Base-by-base conservation (phyloP, 2,888 invertebrate genomes). In the Philopedon plagiatum region DNA sequence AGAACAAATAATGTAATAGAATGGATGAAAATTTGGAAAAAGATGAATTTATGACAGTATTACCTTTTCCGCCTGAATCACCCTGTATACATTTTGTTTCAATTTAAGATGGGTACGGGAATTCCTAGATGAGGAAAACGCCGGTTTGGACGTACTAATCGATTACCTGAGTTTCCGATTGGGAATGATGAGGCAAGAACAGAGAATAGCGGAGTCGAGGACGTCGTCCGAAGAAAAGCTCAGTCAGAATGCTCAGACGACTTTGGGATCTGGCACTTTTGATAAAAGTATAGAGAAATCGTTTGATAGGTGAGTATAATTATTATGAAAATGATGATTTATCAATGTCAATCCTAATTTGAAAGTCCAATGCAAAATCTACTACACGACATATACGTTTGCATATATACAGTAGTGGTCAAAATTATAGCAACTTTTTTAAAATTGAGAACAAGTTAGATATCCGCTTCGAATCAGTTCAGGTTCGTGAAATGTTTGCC, bases 121-220 rank as follows among this genome's bases (percentile, higher is more conserved):
- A 87, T 99, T 99, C 87, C 90, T 99, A 75, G 96, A 97, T 87
- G 96, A 98, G 80, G 93, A 95, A 78, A 98, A 99, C 87, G 94
- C 95, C 83, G 99, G 99, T 13, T 87, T 99, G 78, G 98, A 98
- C 87, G 96, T 98, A 76, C 90, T 99, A 78, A 95, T 99, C 80
- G 98, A 99, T 87, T 99, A 99, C 89, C 91, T 99, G 81, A 96
- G 96, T 88, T 96, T 96, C 88, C 90, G 97, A 80, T 88, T 96
- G 83, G 93, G 94, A 84, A 96, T 97, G 94, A 96, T 98, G 95
- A 89, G 94, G 78, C 94, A 95, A 84, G 95, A 95, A 84, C 94
- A 95, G 86, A 89, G 94, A 78, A 90, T 94, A 77, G 91, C 92
- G 75, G 93, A 94, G 80, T 92, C 92, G 26, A 87, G 92, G 80